Conservation (phyloP, 1,140 invertebrate species). For the Berghia stephanieae region DNA sequence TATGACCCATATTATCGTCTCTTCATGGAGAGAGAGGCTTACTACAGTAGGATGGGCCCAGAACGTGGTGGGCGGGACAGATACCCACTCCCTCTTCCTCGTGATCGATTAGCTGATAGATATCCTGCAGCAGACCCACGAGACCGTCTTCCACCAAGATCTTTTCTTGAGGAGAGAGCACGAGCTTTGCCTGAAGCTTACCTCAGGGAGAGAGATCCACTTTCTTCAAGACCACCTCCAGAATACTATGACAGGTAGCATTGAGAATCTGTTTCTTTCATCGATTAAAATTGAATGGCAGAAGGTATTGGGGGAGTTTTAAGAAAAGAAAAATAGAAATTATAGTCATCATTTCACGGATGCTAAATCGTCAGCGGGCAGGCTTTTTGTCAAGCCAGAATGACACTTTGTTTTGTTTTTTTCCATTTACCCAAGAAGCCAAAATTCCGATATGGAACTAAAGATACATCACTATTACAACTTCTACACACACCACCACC, state of each 20-base stretch:
- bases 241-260: conserved; percentile 52
- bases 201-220: conserved; percentile 42
- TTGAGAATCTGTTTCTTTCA: no score
- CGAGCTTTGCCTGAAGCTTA: conserved; percentile 39
- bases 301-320: no score
- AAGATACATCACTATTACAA: no score
- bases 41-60: conserved; percentile 28
- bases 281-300: no score
- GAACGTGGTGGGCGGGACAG: conserved; percentile 34
- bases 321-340: no score
- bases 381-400: no score
- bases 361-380: no score
- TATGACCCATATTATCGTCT: conserved; percentile 43
- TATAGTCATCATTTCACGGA: no score
- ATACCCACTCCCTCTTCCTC: conserved; percentile 33
- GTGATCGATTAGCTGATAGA: conserved; percentile 13
- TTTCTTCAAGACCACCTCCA: conserved; percentile 40
- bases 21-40: conserved; percentile 39
- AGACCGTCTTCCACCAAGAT: conserved; percentile 35
- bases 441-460: no score
- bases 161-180: conserved; percentile 36
- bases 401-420: no score
- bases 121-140: conserved; percentile 38
- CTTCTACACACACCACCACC: no score
- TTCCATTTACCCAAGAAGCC: no score